Conservation (phyloP, 2,113 vertebrate species). For the Eulemur rufifrons region DNA sequence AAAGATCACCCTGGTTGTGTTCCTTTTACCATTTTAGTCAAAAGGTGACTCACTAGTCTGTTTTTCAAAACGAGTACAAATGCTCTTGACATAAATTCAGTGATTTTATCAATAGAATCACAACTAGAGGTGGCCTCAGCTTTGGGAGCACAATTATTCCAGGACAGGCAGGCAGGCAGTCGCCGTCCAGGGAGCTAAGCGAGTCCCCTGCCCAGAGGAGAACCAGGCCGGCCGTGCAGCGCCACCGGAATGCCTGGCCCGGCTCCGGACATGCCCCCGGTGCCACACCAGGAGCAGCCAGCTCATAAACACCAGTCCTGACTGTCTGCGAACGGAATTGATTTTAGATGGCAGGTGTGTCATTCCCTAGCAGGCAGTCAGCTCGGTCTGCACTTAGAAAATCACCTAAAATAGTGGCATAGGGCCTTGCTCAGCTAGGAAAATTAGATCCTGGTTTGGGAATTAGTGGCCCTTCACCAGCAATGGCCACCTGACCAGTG, state of each 20-base stretch:
- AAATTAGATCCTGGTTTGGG: neutral
- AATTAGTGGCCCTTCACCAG: no score
- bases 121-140: neutral
- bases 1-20: neutral
- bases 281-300: neutral
- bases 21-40: rapidly evolving
- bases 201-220: no score
- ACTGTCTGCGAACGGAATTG: rapidly evolving
- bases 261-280: no score
- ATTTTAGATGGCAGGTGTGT: rapidly evolving
- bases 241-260: neutral
- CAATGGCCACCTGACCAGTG: neutral
- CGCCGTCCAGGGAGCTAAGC: neutral
- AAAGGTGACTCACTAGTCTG: rapidly evolving
- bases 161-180: no score
- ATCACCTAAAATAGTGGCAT: rapidly evolving
- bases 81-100: neutral
- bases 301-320: neutral
- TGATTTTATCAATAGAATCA: neutral
- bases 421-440: neutral
- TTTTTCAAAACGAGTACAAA: neutral
- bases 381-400: neutral
- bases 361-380: neutral
- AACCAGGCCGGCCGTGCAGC: neutral
- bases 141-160: neutral